Evolutionary conservation across 2,113 vertebrate genomes (phyloP).

Genomic region (Corythornis madagascariensis): DNA sequence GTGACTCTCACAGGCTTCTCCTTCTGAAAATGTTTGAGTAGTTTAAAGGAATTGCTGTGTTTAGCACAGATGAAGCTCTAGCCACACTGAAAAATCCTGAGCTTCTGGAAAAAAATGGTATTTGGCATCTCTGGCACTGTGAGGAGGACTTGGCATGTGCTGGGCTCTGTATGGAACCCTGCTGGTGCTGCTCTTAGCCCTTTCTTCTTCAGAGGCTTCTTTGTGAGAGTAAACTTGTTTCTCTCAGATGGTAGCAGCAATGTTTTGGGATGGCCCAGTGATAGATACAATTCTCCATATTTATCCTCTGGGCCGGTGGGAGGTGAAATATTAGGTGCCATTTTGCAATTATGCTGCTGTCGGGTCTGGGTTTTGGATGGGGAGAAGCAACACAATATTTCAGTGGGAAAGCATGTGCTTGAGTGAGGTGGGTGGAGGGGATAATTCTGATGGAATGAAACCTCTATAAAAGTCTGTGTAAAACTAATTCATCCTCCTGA

Average conservation of each 20-base stretch:
- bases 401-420: not conserved
- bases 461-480: not conserved
- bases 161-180: too few species aligned
- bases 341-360: constrained; percentile 20
- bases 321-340: not conserved
- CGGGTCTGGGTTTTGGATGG: not conserved
- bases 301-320: not conserved
- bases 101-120: too few species aligned
- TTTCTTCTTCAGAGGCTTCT: too few species aligned
- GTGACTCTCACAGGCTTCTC: not conserved
- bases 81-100: too few species aligned
- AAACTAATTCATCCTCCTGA: not conserved
- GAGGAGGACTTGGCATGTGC: too few species aligned
- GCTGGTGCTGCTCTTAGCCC: too few species aligned
- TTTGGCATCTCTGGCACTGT: too few species aligned
- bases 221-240: not conserved
- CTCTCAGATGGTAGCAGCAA: not conserved
- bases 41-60: too few species aligned
- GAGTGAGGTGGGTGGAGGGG: not conserved
- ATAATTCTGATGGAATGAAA: constrained; percentile 20
- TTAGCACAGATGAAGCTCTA: too few species aligned
- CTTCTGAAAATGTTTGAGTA: too few species aligned
- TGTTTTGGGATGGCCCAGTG: not conserved
- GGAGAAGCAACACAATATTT: constrained; percentile 2
- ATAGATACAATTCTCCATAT: not conserved